A percentile compares a stretch with the other conserved stretches of the same genome.
phyloP scores from a whole-genome alignment of 2,888 invertebrate genomes.

The Tiliacea citrago region DNA sequence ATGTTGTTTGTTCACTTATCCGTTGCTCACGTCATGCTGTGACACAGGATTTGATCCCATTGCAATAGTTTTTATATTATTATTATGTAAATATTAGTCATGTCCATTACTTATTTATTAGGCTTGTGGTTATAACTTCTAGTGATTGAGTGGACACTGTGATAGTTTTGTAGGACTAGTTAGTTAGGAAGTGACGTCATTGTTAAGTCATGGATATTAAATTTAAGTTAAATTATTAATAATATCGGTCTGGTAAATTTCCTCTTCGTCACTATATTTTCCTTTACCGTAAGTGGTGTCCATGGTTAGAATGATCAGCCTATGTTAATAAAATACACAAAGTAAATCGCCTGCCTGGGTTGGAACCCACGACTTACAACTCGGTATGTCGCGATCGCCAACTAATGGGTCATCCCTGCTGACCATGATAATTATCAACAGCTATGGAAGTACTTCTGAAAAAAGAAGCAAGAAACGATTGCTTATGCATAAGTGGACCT shows the following conservation, averaged over 20 bases:
- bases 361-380: too few relatives aligned
- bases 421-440: too few relatives aligned
- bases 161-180: constrained; percentile 14
- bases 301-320: too few relatives aligned
- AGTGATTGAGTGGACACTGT: constrained; percentile 4
- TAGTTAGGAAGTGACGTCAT: constrained; percentile 16
- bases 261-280: too few relatives aligned
- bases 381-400: too few relatives aligned
- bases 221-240: constrained; percentile 5
- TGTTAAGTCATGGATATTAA: constrained; percentile 24
- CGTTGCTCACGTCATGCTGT: constrained; percentile 45
- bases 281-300: too few relatives aligned
- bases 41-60: constrained; percentile 37
- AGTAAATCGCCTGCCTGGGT: too few relatives aligned
- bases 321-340: too few relatives aligned
- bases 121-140: constrained; percentile 41
- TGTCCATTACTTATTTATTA: constrained; percentile 22
- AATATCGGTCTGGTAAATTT: too few relatives aligned
- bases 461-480: too few relatives aligned
- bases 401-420: too few relatives aligned
- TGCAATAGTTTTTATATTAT: constrained; percentile 19
- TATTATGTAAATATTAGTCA: constrained; percentile 53
- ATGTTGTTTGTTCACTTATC: constrained; percentile 38
- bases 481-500: not conserved
- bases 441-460: too few relatives aligned